These are phyloP conservation scores for Sinonovacula constricta DNA, from an alignment of 1,140 invertebrate genomes.

Conservation along the genomic window DNA sequence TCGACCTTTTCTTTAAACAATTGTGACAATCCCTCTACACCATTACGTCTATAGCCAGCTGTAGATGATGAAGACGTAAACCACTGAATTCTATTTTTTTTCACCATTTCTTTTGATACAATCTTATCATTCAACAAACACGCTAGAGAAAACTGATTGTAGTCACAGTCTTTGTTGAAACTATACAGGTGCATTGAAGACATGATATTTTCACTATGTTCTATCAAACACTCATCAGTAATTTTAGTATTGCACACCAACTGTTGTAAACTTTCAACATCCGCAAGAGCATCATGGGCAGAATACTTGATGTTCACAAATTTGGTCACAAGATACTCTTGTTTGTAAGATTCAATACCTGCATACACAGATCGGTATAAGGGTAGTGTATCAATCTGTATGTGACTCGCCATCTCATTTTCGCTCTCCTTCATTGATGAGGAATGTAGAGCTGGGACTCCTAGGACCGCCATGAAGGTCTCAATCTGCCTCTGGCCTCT, in stretches of 20 bases:
- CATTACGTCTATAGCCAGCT: background rate
- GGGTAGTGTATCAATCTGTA: constrained; percentile 1
- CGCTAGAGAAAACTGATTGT: background rate
- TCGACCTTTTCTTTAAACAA: no score
- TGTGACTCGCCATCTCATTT: background rate
- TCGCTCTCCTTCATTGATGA: background rate
- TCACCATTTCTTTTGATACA: background rate
- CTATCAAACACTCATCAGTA: background rate
- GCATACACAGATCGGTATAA: background rate
- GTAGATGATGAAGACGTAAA: background rate
- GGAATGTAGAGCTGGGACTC: background rate
- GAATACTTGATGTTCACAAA: background rate
- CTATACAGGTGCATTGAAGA: background rate
- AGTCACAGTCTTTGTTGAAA: background rate
- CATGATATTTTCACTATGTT: background rate
- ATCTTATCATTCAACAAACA: background rate
- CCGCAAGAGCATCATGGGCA: background rate
- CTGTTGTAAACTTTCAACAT: background rate
- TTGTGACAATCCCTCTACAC: background rate
- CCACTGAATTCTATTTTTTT: background rate
- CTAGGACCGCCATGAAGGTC: background rate
- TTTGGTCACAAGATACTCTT: constrained; percentile 6
- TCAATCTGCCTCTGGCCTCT: background rate
- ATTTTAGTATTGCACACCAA: background rate
- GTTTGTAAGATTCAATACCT: background rate